A percentile compares a stretch with the other conserved stretches of the same genome.
phyloP scores from a whole-genome alignment of 2,797 vertebrate genomes.

The Rallus crepitans region DNA sequence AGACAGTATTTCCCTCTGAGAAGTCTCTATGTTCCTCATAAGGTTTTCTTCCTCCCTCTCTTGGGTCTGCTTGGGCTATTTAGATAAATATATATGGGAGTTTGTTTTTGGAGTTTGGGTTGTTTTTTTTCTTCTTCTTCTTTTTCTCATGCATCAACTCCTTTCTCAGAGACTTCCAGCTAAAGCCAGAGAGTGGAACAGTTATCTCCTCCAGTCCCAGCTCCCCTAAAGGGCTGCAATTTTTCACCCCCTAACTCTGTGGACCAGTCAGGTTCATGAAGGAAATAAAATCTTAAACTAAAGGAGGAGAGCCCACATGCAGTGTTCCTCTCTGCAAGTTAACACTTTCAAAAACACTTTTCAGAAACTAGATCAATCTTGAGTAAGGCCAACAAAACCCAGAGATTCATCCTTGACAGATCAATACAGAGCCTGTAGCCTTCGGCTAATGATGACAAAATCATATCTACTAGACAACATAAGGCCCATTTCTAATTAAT shows the following conservation, averaged over 20 bases:
- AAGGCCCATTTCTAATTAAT: background rate
- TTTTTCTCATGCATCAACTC: background rate
- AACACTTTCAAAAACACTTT: background rate
- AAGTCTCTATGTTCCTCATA: background rate
- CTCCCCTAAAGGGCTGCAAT: background rate
- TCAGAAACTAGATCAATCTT: background rate
- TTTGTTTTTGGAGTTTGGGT: too few relatives aligned
- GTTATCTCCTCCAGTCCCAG: fast-evolving
- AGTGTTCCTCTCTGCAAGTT: background rate
- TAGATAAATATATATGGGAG: background rate
- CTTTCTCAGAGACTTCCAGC: background rate
- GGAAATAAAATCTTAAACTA: background rate
- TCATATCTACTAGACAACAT: background rate
- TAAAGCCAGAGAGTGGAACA: background rate
- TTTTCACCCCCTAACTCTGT: fast-evolving
- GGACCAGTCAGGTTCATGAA: fast-evolving
- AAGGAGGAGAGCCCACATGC: background rate
- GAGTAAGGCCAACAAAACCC: background rate
- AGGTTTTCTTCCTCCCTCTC: background rate
- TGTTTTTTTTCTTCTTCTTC: background rate
- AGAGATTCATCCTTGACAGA: background rate
- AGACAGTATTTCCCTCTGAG: background rate
- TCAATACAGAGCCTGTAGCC: background rate
- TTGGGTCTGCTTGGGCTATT: background rate
- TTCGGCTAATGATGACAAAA: background rate